A percentile compares a stretch with the other conserved stretches of the same genome.
Evolutionary conservation across 2,888 invertebrate genomes (phyloP).

Genomic region (Lordiphosa fenestrarum): DNA sequence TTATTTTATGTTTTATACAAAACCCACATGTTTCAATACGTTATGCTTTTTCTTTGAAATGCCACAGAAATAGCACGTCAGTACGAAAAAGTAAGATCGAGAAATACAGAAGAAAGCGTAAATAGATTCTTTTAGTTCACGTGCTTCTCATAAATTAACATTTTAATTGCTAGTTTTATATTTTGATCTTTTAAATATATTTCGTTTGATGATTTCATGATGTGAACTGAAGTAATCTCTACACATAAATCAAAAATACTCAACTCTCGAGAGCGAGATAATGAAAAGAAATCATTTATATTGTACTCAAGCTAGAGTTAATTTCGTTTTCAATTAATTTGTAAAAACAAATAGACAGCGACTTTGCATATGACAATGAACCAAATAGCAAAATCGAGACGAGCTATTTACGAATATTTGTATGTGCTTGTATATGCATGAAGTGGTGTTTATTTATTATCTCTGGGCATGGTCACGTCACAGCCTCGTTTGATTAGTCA

Average conservation of each 20-base stretch:
- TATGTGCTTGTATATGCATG: conserved; percentile 10
- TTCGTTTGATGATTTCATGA: too few relatives aligned
- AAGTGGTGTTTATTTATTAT: conserved; percentile 6
- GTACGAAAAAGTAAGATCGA: too few relatives aligned
- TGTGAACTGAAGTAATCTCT: too few relatives aligned
- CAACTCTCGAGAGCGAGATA: conserved; percentile 12
- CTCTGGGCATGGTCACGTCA: conserved; percentile 12
- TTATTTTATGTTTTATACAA: too few relatives aligned
- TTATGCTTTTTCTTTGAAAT: too few relatives aligned
- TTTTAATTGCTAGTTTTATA: conserved; percentile 51
- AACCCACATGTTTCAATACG: too few relatives aligned
- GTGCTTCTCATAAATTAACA: conserved; percentile 53
- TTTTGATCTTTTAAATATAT: too few relatives aligned
- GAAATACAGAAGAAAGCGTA: too few relatives aligned
- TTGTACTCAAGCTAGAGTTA: conserved; percentile 3
- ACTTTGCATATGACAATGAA: conserved; percentile 45
- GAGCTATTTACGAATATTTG: conserved; percentile 2
- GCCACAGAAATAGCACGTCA: too few relatives aligned
- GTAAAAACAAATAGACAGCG: conserved; percentile 8
- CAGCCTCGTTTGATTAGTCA: conserved; percentile 9
- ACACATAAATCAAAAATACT: too few relatives aligned
- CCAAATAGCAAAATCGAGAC: conserved; percentile 39
- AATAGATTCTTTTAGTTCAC: conserved; percentile 10
- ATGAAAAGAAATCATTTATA: conserved; percentile 11
- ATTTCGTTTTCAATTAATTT: conserved; percentile 7